Conservation (phyloP, 2,888 invertebrate species). For the Atherix ibis region DNA sequence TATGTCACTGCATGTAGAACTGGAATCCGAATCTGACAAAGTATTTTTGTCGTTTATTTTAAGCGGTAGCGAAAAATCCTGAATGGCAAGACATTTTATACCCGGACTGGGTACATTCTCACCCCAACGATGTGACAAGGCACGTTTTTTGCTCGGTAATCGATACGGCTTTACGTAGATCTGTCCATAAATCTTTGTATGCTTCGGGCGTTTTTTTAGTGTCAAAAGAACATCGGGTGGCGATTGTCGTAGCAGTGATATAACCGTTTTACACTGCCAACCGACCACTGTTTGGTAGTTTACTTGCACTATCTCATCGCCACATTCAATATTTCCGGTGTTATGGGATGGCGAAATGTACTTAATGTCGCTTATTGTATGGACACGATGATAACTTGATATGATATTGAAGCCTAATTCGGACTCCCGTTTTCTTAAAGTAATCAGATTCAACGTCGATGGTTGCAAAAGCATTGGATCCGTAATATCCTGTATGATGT, state of each 20-base stretch:
- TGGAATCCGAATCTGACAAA: constrained; percentile 34
- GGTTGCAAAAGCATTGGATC: constrained; percentile 88
- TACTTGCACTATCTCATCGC: constrained; percentile 90
- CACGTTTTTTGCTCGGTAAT: constrained; percentile 53
- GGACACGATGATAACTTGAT: constrained; percentile 65
- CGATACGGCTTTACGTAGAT: constrained; percentile 51
- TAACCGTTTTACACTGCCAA: constrained; percentile 65
- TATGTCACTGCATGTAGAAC: constrained; percentile 35
- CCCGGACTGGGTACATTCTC: constrained; percentile 52
- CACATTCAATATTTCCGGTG: constrained; percentile 82
- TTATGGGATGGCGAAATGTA: constrained; percentile 85
- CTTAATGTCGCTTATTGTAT: constrained; percentile 75
- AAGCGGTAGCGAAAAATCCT: constrained; percentile 41
- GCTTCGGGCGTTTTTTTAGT: constrained; percentile 66
- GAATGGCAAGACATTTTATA: constrained; percentile 42
- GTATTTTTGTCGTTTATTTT: constrained; percentile 32
- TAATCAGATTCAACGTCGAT: constrained; percentile 74
- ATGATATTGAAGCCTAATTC: constrained; percentile 82
- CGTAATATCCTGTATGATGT: constrained; percentile 68
- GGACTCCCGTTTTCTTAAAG: constrained; percentile 71
- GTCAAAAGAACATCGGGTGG: constrained; percentile 68
- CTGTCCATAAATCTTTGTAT: constrained; percentile 60
- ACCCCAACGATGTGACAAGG: constrained; percentile 48
- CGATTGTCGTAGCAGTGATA: constrained; percentile 56
- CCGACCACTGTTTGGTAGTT: constrained; percentile 61